phyloP scores from a whole-genome alignment of 2,888 invertebrate species.

The Serrognathus titanus region DNA sequence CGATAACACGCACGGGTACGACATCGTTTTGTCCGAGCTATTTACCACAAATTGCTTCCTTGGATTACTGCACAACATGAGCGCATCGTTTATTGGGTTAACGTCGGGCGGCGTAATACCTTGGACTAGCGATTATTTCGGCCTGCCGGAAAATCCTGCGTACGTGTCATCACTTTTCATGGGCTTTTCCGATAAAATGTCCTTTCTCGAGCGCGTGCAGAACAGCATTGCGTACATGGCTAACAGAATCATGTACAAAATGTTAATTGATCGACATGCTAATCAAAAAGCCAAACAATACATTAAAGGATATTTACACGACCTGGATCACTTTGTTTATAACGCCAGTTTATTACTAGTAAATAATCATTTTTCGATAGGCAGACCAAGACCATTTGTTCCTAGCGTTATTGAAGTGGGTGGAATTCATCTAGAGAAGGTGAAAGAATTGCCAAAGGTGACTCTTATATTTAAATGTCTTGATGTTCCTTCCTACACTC shows the following conservation, averaged over 20 bases:
- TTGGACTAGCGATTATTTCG: slow-evolving; percentile 51
- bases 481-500: background rate
- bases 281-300: slow-evolving; percentile 40
- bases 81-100: slow-evolving; percentile 56
- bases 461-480: background rate
- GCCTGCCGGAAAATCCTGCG: slow-evolving; percentile 51
- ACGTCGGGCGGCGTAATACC: slow-evolving; percentile 53
- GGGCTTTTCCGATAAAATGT: slow-evolving; percentile 37
- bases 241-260: slow-evolving; percentile 24
- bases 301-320: slow-evolving; percentile 49
- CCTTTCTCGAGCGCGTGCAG: slow-evolving; percentile 42
- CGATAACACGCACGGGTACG: slow-evolving; percentile 52
- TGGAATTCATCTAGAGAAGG: slow-evolving; percentile 52
- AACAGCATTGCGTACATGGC: slow-evolving; percentile 43
- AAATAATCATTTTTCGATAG: slow-evolving; percentile 50
- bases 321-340: slow-evolving; percentile 48
- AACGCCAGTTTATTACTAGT: slow-evolving; percentile 50
- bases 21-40: slow-evolving; percentile 64
- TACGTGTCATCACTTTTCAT: slow-evolving; percentile 52
- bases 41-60: slow-evolving; percentile 69
- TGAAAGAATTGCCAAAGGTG: slow-evolving; percentile 30
- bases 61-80: slow-evolving; percentile 59
- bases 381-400: slow-evolving; percentile 47
- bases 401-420: slow-evolving; percentile 54
- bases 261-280: slow-evolving; percentile 8